Base-by-base conservation (phyloP, 2,888 invertebrate species). In the Gonocerus acuteangulatus region DNA sequence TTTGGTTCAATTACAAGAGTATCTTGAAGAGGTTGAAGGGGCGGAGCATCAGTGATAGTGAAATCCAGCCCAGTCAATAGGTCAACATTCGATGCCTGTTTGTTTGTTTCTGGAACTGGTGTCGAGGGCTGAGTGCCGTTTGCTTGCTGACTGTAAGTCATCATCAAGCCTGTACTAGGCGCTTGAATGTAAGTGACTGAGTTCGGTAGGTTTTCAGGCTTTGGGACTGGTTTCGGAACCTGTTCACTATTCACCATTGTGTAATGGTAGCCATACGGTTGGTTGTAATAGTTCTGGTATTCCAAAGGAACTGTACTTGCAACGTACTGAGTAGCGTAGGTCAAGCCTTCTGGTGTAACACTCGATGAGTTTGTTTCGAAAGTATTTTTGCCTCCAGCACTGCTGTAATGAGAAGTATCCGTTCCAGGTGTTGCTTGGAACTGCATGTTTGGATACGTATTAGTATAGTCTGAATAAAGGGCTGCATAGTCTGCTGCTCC, bases 31-130 rank as follows among this genome's bases (percentile, higher is more conserved):
- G 65, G 64, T 0, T 86, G 86, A 69, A 79, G 79, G 1, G 86
- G 85, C 1, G 86, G 85, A 47, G 80, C 79, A 68, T 83, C 82
- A 70, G 80, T 81, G 13, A 85, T 80, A 11, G 82, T 80, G 67
- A 87, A 85, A 72, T 89, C 89, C 48, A 90, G 80, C 51, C 85
- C 89, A 0, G 87, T 84, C 6, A 90, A 73, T 32, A 90, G 75
- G 75, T 90, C 90, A 51, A 86, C 79, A 59, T 83, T 82, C 6
- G 79, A 78, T 48, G 70, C 57, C 58, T 68, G 47, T 32, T 63
- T 63, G 54, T 61, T 48, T 19, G 65, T 34, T 65, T 69, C 65
- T 34, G 67, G 48, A 42, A 42, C 42, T 11, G 51, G 32, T 49
- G 70, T 64, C 11, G 58, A 15, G 18, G 32, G 15, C 15, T 6